Percentiles rank a stretch among this genome's conserved stretches.
Conservation (phyloP, 92 coral and sea anemone genomes). For the Siderastrea siderea region DNA sequence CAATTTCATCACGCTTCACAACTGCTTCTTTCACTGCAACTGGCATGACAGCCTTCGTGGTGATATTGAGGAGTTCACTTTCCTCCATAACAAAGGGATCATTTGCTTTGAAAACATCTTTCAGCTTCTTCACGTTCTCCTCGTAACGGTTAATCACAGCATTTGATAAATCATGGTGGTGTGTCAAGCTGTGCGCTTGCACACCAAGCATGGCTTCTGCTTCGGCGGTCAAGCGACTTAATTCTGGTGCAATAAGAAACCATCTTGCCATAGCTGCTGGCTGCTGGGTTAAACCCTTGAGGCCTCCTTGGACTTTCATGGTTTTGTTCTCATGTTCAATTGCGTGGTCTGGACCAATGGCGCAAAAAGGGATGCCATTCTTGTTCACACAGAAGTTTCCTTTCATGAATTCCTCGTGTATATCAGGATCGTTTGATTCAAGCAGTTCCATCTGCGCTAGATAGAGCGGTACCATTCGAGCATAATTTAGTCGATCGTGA, state of each 20-base stretch:
- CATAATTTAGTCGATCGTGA: no score
- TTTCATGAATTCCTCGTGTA: no score
- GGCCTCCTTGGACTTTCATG: no score
- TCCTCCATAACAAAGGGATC: constrained; percentile 41
- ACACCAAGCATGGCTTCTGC: constrained; percentile 15
- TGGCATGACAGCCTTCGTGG: constrained; percentile 19
- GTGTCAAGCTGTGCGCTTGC: no score
- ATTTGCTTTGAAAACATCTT: constrained; percentile 54
- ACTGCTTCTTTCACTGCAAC: constrained; percentile 13
- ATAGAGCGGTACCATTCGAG: no score
- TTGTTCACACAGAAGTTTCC: no score
- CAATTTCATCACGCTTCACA: no score
- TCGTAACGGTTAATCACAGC: constrained; percentile 3
- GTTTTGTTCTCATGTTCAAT: constrained; percentile 9
- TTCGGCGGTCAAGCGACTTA: constrained; percentile 50
- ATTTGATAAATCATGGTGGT: no score
- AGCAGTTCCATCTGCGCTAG: no score
- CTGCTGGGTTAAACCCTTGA: constrained; percentile 42
- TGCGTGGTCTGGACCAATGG: neutral
- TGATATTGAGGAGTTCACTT: constrained; percentile 51
- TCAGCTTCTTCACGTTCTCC: constrained; percentile 48
- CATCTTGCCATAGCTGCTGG: constrained; percentile 69
- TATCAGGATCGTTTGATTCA: no score
- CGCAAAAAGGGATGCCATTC: no score
- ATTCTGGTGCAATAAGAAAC: constrained; percentile 63